Conservation (phyloP, 2,888 invertebrate genomes). For the Nymphalis urticae region DNA sequence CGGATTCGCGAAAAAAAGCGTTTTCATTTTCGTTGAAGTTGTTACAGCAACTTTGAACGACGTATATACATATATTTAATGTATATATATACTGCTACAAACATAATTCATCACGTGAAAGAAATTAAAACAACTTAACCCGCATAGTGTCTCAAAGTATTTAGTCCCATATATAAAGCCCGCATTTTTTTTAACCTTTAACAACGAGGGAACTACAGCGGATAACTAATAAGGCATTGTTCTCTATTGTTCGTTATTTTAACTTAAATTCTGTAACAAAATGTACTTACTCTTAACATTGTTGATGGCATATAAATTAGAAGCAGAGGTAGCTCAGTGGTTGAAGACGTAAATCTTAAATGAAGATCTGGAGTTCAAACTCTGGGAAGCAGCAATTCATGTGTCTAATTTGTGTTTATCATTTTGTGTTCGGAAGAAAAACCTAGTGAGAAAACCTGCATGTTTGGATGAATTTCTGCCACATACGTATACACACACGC, state of each 20-base stretch:
- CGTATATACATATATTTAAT: too few species aligned
- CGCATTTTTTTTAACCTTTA: conserved; percentile 33
- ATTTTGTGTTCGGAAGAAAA: too few species aligned
- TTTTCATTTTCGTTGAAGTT: too few species aligned
- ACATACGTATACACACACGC: too few species aligned
- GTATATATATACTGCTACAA: neutral
- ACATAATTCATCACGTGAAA: neutral
- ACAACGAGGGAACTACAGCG: conserved; percentile 23
- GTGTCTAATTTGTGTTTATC: too few species aligned
- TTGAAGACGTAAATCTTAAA: neutral
- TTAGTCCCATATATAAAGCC: conserved; percentile 27
- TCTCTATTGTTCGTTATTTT: conserved; percentile 32
- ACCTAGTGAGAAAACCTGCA: too few species aligned
- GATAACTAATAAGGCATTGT: conserved; percentile 36
- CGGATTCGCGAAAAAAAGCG: too few species aligned
- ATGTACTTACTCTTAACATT: conserved; percentile 15
- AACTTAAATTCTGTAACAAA: conserved; percentile 32
- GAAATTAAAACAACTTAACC: conserved; percentile 20
- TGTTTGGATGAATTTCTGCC: too few species aligned
- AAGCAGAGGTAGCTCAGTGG: neutral
- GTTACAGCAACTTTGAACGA: too few species aligned
- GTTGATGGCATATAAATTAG: conserved; percentile 8
- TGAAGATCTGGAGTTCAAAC: neutral
- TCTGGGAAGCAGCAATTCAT: too few species aligned
- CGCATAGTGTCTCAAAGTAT: conserved; percentile 26